These are phyloP conservation scores for Lagria hirta DNA, from an alignment of 2,888 invertebrate species.

Conservation along the genomic window DNA sequence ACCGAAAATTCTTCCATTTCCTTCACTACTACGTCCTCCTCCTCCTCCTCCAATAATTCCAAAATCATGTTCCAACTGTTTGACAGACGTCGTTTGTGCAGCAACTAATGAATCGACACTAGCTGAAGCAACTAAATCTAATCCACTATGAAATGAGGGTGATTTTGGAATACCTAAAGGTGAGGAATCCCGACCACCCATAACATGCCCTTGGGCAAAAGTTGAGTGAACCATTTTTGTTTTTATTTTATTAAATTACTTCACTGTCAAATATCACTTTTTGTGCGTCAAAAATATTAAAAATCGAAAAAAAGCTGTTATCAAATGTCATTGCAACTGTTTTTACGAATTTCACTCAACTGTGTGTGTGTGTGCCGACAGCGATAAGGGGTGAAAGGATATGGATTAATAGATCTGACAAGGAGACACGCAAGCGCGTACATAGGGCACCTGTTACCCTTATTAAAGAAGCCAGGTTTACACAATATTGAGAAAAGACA, in stretches of 20 bases:
- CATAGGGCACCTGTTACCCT: constrained; percentile 33
- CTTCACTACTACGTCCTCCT: constrained; percentile 1
- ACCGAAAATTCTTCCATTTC: neutral
- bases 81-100: constrained; percentile 17
- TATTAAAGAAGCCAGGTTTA: constrained; percentile 17
- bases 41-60: neutral
- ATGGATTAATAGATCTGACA: constrained; percentile 35
- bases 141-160: constrained; percentile 84
- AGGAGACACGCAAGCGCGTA: constrained; percentile 25
- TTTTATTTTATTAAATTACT: constrained; percentile 5
- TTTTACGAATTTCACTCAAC: constrained; percentile 1
- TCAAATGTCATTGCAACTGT: constrained; percentile 5
- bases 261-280: constrained; percentile 8
- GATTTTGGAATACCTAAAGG: constrained; percentile 81
- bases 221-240: constrained; percentile 52
- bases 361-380: too few relatives aligned
- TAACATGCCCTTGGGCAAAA: constrained; percentile 52
- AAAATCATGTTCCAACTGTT: constrained; percentile 8
- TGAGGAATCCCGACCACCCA: constrained; percentile 55
- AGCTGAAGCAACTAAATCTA: constrained; percentile 75
- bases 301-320: neutral
- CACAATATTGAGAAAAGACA: too few relatives aligned
- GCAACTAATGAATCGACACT: constrained; percentile 51
- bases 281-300: neutral
- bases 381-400: constrained; percentile 27